Evolutionary conservation across 2,888 invertebrate genomes (phyloP).

Genomic region (Pseudococcus jackbeardsleyi): DNA sequence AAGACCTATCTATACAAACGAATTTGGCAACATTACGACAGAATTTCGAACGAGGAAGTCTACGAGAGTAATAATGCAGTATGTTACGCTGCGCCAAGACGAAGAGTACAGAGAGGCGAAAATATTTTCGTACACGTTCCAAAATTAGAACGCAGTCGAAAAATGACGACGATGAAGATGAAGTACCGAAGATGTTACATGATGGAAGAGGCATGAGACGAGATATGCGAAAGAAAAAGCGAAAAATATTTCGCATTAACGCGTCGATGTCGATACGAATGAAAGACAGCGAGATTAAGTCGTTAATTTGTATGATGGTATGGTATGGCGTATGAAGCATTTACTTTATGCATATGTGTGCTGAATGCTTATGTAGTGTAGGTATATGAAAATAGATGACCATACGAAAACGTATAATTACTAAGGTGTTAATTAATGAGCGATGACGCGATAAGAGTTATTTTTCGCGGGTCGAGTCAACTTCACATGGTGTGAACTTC

Average conservation of each 20-base stretch:
- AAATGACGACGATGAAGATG: neutral
- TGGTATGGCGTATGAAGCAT: neutral
- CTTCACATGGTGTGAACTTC: neutral
- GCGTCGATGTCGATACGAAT: too few species aligned
- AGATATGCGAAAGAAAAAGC: neutral
- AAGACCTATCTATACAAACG: neutral
- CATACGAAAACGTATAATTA: neutral
- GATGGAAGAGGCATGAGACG: neutral
- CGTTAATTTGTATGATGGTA: neutral
- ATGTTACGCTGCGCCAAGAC: neutral
- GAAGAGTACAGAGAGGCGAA: neutral
- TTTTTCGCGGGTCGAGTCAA: neutral
- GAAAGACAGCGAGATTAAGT: neutral
- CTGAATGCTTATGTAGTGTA: neutral
- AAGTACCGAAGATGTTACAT: too few species aligned
- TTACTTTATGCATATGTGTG: neutral
- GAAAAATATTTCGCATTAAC: neutral
- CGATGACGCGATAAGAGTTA: neutral
- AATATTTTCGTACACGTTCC: slow-evolving; percentile 11
- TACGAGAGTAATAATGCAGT: neutral
- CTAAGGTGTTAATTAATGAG: neutral
- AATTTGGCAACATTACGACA: neutral
- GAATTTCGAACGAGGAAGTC: neutral
- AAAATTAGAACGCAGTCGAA: neutral
- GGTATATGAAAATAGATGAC: neutral